Evolutionary conservation across 2,113 vertebrate species (phyloP), one percentile per base, ranked within the genome.

Genomic region (Lagenorhynchus albirostris): DNA sequence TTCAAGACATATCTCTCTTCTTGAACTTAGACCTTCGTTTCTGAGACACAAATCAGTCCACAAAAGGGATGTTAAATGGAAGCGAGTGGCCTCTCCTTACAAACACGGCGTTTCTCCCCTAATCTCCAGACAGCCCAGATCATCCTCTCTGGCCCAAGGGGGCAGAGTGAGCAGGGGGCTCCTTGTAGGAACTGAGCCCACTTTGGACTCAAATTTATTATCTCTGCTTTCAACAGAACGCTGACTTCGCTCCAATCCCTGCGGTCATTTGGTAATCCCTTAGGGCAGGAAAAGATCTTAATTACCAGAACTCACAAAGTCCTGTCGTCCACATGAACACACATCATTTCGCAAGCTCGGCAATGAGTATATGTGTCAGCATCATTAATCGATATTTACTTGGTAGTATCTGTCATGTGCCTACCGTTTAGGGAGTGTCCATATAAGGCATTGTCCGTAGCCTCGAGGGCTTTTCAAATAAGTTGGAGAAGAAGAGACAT

Each of bases 301-400:
- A 92, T 95, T 87, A 96, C 25, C 81, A 91, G 84, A 88, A 26
- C 88, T 92, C 74, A 65, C 33, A 92, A 70, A 92, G 90, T 74
- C 25, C 90, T 73, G 14, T 84, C 88, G 71, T 47, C 41, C 33
- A 62, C 55, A 29, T 18, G n/a, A 90, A 96, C 58, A 36, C 14
- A 1, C 62, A 36, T 38, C n/a, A 68, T 81, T 96, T 92, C 87
- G 14, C 60, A 92, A 79, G 55, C 33, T 74, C 31, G 77, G 77
- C 92, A 89, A 18, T 73, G 41, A 85, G 71, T 50, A 38, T 29
- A 44, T 23, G 44, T 3, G 50, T 71, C 76, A 95, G 53, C 89
- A 71, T 68, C 36, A 70, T 76, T 92, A 53, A 62, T 65, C 50
- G 68, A 47, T 79, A 96, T 38, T 89, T 89, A 91, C 68, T 50